These are phyloP conservation scores for Eulemur coronatus DNA, from an alignment of 2,797 vertebrate species.

Conservation along the genomic window DNA sequence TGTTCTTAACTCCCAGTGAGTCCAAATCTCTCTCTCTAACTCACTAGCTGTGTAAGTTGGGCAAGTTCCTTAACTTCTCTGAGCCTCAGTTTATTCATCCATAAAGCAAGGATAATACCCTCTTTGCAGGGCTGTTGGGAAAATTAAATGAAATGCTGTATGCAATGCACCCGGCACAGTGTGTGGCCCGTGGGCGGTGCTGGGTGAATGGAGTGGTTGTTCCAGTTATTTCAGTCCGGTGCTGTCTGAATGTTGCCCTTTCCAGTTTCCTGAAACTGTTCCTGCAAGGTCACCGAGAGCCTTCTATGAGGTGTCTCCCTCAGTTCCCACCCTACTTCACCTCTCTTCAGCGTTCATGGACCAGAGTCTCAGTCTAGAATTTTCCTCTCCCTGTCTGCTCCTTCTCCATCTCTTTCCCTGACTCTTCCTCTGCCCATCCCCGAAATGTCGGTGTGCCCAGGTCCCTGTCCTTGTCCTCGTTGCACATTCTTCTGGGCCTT, in stretches of 20 bases:
- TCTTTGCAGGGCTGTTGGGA: neutral
- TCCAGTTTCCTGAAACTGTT: neutral
- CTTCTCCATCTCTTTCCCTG: neutral
- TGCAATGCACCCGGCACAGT: no score
- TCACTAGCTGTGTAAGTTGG: neutral
- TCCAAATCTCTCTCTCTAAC: neutral
- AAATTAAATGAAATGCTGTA: neutral
- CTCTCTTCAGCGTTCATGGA: neutral
- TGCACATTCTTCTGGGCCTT: neutral
- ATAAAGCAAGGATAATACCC: neutral
- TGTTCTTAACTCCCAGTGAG: neutral
- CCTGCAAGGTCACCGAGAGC: neutral
- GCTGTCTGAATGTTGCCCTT: neutral
- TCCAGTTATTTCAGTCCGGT: no score
- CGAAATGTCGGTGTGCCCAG: no score
- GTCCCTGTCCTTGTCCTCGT: neutral
- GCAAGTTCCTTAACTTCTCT: neutral
- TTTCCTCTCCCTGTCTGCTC: neutral
- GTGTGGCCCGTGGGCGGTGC: no score
- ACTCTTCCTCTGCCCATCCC: neutral
- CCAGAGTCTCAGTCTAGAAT: neutral
- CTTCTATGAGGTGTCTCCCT: neutral
- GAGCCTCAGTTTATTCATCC: neutral
- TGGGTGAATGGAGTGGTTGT: neutral
- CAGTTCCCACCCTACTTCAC: neutral